Evolutionary conservation across 2,888 invertebrate species (phyloP).

Genomic region (Creontiades dilutus): DNA sequence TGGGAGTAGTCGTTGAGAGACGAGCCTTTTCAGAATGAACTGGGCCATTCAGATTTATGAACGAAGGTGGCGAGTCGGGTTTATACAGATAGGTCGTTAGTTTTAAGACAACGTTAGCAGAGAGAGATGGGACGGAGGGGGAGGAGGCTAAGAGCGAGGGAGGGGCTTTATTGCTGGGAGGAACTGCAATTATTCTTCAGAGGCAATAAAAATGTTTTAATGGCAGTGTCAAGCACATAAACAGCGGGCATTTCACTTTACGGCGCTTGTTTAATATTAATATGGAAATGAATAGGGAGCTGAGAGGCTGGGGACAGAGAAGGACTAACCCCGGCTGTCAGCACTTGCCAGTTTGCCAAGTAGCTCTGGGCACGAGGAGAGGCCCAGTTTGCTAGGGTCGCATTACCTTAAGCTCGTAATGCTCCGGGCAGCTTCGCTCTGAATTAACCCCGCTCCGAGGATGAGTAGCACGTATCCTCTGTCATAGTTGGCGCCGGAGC

Average conservation of each 20-base stretch:
- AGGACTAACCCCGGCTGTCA: not conserved
- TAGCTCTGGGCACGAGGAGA: not conserved
- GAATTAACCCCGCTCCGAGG: not conserved
- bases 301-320: not conserved
- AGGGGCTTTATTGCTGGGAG: not conserved
- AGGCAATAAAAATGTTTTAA: constrained; percentile 32
- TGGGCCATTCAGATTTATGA: constrained; percentile 35
- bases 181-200: constrained; percentile 19
- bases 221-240: constrained; percentile 26
- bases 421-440: not conserved
- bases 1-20: constrained; percentile 5
- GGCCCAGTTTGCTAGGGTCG: not conserved
- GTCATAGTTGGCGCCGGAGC: too few relatives aligned
- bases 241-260: constrained; percentile 27
- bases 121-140: too few relatives aligned
- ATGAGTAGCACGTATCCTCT: too few relatives aligned
- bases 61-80: not conserved
- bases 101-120: not conserved
- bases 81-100: constrained; percentile 37
- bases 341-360: not conserved
- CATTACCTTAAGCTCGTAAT: constrained; percentile 25
- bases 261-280: constrained; percentile 9
- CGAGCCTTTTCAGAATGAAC: not conserved
- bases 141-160: too few relatives aligned
- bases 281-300: constrained; percentile 9